A percentile compares a stretch with the other conserved stretches of the same genome.
Evolutionary conservation across 2,113 vertebrate genomes (phyloP).

Genomic region (Erinaceus europaeus): DNA sequence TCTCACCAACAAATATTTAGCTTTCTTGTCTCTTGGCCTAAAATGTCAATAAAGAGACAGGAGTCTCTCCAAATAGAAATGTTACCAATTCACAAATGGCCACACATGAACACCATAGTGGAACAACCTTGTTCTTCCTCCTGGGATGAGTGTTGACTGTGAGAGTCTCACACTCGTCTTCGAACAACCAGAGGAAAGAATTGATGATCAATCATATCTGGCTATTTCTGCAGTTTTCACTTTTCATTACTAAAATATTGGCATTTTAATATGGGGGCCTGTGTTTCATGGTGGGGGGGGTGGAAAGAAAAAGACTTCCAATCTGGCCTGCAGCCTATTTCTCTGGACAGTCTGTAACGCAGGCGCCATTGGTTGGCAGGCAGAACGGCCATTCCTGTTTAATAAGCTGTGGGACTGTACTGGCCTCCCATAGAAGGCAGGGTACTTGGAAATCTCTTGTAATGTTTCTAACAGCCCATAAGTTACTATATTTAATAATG

Average conservation of each 20-base stretch:
- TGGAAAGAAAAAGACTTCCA: neutral
- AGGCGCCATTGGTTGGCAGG: neutral
- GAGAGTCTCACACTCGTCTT: neutral
- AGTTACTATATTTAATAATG: conserved; percentile 33
- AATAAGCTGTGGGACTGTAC: neutral
- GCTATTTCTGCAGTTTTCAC: neutral
- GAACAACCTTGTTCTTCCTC: neutral
- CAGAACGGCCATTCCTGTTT: neutral
- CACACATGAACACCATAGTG: neutral
- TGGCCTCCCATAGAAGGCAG: neutral
- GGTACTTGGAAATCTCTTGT: neutral
- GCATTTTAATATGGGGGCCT: conserved; percentile 9
- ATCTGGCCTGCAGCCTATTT: neutral
- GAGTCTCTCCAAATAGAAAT: neutral
- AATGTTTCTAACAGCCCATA: neutral
- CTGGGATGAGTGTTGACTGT: neutral
- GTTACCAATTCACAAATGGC: neutral
- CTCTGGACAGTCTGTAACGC: neutral
- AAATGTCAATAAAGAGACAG: neutral
- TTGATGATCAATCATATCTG: neutral
- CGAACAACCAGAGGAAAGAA: neutral
- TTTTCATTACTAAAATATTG: neutral
- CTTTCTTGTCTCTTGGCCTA: neutral
- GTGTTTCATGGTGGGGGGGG: too few relatives aligned
- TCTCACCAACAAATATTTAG: neutral